A percentile compares a stretch with the other conserved stretches of the same genome.
Evolutionary conservation across 1,140 invertebrate species (phyloP).

Genomic region (Lucilia cuprina): DNA sequence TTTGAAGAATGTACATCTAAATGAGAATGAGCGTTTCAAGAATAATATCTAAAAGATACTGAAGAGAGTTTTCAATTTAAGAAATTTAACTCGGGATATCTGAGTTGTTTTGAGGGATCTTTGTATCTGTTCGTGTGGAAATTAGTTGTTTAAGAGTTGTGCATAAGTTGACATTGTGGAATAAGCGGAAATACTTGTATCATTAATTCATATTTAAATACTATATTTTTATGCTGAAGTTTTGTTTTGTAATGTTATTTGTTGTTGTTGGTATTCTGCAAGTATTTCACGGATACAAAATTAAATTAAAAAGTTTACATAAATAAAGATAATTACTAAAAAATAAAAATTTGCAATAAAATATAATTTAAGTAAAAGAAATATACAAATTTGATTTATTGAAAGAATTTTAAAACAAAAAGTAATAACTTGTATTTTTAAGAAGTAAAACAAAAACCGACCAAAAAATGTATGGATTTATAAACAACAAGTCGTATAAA

Average conservation of each 20-base stretch:
- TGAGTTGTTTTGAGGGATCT: slow-evolving; percentile 9
- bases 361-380: not conserved
- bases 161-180: not conserved
- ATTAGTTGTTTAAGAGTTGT: slow-evolving; percentile 26
- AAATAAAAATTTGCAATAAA: not conserved
- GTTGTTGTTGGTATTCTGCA: not conserved
- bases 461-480: slow-evolving; percentile 3
- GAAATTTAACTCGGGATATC: not conserved
- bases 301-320: not conserved
- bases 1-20: not conserved
- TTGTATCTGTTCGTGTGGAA: not conserved
- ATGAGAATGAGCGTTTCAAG: not conserved
- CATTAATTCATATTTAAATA: not conserved
- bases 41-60: slow-evolving; percentile 22
- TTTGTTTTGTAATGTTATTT: not conserved
- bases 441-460: not conserved
- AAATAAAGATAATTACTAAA: not conserved
- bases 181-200: not conserved
- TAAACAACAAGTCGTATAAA: not conserved
- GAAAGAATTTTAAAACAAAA: not conserved
- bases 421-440: not conserved
- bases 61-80: not conserved
- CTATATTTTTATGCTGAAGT: not conserved
- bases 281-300: not conserved
- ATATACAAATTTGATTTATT: not conserved